These are phyloP conservation scores for Opisthocomus hoazin DNA, from an alignment of 2,113 vertebrate genomes.

Conservation along the genomic window DNA sequence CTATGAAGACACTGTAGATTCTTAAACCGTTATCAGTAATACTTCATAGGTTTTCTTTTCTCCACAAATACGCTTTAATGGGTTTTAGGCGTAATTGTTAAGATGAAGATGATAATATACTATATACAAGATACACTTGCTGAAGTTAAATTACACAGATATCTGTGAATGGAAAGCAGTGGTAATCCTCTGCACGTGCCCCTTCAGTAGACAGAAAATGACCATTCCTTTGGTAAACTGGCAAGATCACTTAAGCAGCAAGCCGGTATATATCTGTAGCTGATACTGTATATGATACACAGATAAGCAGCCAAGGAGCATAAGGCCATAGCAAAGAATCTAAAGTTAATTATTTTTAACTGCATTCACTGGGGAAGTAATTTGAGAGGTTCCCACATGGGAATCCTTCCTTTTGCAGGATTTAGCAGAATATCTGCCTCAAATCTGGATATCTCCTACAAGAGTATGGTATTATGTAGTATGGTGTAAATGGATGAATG, in stretches of 20 bases:
- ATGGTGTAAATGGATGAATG: neutral
- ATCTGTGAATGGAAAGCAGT: neutral
- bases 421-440: neutral
- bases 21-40: neutral
- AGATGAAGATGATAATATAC: neutral
- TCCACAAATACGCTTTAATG: neutral
- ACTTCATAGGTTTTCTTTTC: neutral
- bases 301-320: neutral
- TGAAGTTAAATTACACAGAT: neutral
- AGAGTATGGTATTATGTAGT: neutral
- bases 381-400: neutral
- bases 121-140: neutral
- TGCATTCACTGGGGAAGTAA: neutral
- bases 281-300: accelerated
- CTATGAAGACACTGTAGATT: neutral
- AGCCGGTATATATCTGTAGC: neutral
- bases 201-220: neutral
- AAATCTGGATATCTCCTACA: neutral
- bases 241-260: neutral
- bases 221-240: neutral
- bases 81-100: neutral
- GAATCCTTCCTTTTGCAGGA: neutral
- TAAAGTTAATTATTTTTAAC: neutral
- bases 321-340: neutral
- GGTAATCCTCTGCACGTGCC: neutral